phyloP scores from a whole-genome alignment of 2,797 vertebrate species.

The Micrastur ruficollis region DNA sequence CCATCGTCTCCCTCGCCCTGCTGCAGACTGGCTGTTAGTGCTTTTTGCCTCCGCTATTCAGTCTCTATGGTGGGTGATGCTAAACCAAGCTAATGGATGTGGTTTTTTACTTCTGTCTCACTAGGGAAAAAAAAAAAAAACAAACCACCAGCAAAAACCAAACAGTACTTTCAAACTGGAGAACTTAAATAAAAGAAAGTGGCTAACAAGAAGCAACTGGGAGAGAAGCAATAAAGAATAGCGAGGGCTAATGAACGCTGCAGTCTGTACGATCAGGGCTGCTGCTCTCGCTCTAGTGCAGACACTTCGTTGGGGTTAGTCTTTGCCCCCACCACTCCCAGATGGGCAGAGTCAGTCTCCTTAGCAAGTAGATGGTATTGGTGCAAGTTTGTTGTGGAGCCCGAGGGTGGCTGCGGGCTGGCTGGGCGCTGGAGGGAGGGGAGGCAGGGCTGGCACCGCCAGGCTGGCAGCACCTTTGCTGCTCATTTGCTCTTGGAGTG shows the following conservation, averaged over 20 bases:
- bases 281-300: background rate
- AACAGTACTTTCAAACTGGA: background rate
- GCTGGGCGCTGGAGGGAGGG: background rate
- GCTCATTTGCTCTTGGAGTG: accelerated
- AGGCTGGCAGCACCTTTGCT: background rate
- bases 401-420: accelerated
- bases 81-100: background rate
- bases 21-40: background rate
- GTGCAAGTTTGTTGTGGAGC: accelerated
- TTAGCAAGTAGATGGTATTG: accelerated
- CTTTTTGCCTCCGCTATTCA: background rate
- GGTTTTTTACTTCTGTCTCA: background rate
- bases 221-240: background rate
- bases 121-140: no score
- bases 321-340: background rate
- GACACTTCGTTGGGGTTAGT: accelerated
- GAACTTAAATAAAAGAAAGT: background rate
- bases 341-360: background rate
- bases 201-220: background rate
- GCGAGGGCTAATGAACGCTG: background rate
- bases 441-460: background rate
- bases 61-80: background rate
- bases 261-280: accelerated
- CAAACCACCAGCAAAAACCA: background rate
- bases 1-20: background rate